phyloP scores from a whole-genome alignment of 2,113 vertebrate genomes.

The Xiphophorus maculatus region DNA sequence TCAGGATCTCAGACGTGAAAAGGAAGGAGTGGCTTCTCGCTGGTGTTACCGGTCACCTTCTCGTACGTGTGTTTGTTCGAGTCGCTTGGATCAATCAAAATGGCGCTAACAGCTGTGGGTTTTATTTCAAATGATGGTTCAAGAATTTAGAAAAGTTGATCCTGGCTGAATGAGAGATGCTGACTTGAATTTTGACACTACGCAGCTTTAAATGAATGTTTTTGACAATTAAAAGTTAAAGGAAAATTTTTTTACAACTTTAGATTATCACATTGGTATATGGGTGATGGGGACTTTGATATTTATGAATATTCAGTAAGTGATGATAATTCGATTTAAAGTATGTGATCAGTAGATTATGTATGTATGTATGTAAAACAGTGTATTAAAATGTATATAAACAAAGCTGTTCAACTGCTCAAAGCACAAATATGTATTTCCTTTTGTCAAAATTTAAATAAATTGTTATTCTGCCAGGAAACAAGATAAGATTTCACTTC shows the following conservation, averaged over 20 bases:
- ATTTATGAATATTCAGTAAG: constrained; percentile 68
- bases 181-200: constrained; percentile 80
- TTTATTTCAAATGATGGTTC: constrained; percentile 43
- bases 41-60: constrained; percentile 41
- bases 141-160: constrained; percentile 29
- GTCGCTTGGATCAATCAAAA: constrained; percentile 48
- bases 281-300: constrained; percentile 57
- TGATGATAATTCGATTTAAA: constrained; percentile 65
- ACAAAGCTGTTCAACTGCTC: constrained; percentile 75
- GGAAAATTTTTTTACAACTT: constrained; percentile 63
- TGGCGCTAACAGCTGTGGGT: constrained; percentile 32
- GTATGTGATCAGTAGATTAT: constrained; percentile 67
- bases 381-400: constrained; percentile 80
- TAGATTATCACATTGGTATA: constrained; percentile 54
- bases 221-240: constrained; percentile 65
- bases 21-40: constrained; percentile 28
- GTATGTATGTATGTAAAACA: constrained; percentile 60
- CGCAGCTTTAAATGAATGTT: constrained; percentile 80
- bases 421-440: constrained; percentile 83
- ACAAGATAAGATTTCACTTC: constrained; percentile 30
- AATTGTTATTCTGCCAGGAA: constrained; percentile 81
- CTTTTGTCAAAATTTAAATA: constrained; percentile 80
- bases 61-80: constrained; percentile 35
- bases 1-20: constrained; percentile 58
- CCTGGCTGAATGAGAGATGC: constrained; percentile 59